These are phyloP conservation scores for Ptychodera flava DNA, from an alignment of 35 echinoderm and acorn worm species.

Conservation along the genomic window DNA sequence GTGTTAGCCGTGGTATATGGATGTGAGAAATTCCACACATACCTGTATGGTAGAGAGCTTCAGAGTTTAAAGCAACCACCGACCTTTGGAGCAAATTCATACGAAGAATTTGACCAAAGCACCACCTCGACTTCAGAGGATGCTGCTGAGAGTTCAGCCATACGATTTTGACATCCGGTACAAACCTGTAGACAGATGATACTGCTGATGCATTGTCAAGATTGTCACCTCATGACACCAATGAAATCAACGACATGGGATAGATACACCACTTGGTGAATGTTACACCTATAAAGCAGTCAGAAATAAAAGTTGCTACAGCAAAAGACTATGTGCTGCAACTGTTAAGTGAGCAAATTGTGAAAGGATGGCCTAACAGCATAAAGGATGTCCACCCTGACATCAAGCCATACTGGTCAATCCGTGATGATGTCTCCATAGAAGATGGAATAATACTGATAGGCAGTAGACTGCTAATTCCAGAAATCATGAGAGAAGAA, in stretches of 20 bases:
- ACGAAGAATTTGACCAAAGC: constrained; percentile 47
- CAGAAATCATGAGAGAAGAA: constrained; percentile 2
- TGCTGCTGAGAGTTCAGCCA: constrained; percentile 46
- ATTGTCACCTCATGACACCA: constrained; percentile 8
- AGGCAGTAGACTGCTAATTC: constrained; percentile 31
- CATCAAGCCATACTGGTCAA: constrained; percentile 42
- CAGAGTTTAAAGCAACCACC: constrained; percentile 51
- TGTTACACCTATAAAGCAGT: background rate
- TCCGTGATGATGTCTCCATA: constrained; percentile 45
- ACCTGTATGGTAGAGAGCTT: constrained; percentile 44
- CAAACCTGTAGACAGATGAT: constrained; percentile 29
- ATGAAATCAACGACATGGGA: background rate
- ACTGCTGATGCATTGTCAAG: constrained; percentile 14
- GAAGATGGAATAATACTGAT: constrained; percentile 42
- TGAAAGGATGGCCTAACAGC: constrained; percentile 4
- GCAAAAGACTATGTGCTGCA: background rate
- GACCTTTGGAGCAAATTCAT: constrained; percentile 49
- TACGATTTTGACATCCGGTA: constrained; percentile 45
- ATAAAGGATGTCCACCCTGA: background rate
- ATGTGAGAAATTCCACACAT: constrained; percentile 49
- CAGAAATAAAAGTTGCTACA: background rate
- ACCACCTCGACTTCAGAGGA: constrained; percentile 50
- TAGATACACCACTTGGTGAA: background rate
- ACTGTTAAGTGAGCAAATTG: background rate
- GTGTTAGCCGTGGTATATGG: constrained; percentile 60